Evolutionary conservation across 2,888 invertebrate species (phyloP).

Genomic region (Cryptops parisi): DNA sequence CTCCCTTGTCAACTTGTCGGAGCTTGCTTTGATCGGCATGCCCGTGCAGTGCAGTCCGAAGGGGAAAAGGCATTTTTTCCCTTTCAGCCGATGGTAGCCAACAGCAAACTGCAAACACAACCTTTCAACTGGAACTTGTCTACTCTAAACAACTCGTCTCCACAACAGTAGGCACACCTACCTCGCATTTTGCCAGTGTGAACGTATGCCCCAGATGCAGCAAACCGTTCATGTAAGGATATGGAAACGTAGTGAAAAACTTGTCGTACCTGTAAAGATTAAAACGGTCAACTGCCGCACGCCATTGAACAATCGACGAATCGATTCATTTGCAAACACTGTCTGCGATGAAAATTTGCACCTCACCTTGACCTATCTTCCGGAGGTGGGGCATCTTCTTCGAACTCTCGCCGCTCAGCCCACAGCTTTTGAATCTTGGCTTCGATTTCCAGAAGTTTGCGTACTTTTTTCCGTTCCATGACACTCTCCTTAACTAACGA

Average conservation of each 20-base stretch:
- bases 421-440: too few species aligned
- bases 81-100: slow-evolving; percentile 80
- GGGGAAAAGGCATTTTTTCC: slow-evolving; percentile 82
- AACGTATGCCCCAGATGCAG: slow-evolving; percentile 97
- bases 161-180: slow-evolving; percentile 31
- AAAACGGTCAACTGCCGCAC: too few species aligned
- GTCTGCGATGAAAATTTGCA: too few species aligned
- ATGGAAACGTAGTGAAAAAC: slow-evolving; percentile 89
- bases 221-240: slow-evolving; percentile 98
- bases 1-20: slow-evolving; percentile 91
- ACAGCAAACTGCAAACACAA: slow-evolving; percentile 58
- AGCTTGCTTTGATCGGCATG: slow-evolving; percentile 99
- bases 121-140: not conserved
- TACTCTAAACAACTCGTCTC: not conserved
- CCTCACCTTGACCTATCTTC: too few species aligned
- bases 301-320: too few species aligned
- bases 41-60: slow-evolving; percentile 99
- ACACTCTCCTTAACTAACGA: too few species aligned
- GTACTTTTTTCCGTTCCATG: too few species aligned
- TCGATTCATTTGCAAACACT: too few species aligned
- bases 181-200: slow-evolving; percentile 91
- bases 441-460: too few species aligned
- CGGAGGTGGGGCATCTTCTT: too few species aligned
- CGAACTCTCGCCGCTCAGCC: too few species aligned
- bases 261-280: slow-evolving; percentile 48